Base-by-base conservation (phyloP, 1,140 invertebrate genomes). In the Heliconius himera region DNA sequence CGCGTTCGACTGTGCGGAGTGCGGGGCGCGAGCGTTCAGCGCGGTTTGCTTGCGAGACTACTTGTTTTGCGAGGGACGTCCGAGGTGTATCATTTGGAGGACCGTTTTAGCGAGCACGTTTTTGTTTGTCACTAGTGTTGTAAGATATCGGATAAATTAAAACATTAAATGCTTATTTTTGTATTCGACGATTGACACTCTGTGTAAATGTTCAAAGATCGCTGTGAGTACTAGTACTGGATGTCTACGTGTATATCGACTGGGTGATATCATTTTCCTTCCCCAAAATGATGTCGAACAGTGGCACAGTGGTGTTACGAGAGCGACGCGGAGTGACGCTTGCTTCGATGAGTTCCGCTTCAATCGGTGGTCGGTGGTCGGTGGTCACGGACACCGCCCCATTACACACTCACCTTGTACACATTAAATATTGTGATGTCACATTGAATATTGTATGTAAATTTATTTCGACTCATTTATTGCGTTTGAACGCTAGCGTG, bases 161-260 rank as follows among this genome's bases (percentile, higher is more conserved):
- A 93, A 92, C 87, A 90, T 86, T 90, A 89, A 93, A 93, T 91
- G 92, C 93, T 93, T 94, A 94, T 94, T 94, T 94, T 94, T 94
- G 88, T 94, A 94, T 94, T 93, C 87, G 89, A 93, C 82, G 86
- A 92, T 90, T 89, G 88, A 93, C 85, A 89, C 84, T 92, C 86
- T 89, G 85, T 92, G 88, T 88, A 90, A 91, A 92, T 90, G 92
- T 88, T 89, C 76, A 78, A 75, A 89, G 85, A 86, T 84, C 83
- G 87, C 84, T 73, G 74, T 74, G 80, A 70, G 71, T 73, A 60
- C 33, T 81, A 84, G 66, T 54, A 84, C 60, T 66, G 78, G 83
- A 84, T 79, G 81, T 86, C 83, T 78, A 86, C 79, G 82, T 80
- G 79, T 85, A 82, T 70, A 56, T 74, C 81, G 82, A 88, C 89